Conservation (phyloP, 1,140 invertebrate genomes). For the Trichoplusia ni region DNA sequence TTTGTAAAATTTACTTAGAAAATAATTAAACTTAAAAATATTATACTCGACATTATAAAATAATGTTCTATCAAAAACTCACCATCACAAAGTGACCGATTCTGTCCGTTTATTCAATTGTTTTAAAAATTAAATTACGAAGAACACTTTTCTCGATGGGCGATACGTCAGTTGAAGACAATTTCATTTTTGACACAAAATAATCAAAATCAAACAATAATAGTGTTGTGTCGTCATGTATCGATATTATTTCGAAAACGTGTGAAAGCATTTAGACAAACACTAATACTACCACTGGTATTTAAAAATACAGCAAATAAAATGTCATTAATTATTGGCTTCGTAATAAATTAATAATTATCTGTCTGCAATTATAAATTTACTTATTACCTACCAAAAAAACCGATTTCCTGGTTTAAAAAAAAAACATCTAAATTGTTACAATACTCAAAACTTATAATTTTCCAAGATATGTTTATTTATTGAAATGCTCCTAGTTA, state of each 20-base stretch:
- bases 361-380: too few species aligned
- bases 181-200: background rate
- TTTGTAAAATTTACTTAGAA: slow-evolving; percentile 47
- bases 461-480: too few species aligned
- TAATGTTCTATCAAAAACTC: slow-evolving; percentile 53
- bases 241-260: background rate
- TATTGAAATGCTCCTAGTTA: too few species aligned
- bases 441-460: too few species aligned
- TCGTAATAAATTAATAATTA: too few species aligned
- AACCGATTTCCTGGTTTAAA: too few species aligned
- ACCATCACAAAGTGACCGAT: slow-evolving; percentile 39
- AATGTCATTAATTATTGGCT: too few species aligned
- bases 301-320: too few species aligned
- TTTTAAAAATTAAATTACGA: slow-evolving; percentile 44
- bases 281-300: background rate
- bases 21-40: slow-evolving; percentile 48
- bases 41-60: slow-evolving; percentile 66
- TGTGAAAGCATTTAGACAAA: background rate
- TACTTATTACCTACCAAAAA: too few species aligned
- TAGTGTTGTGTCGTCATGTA: background rate
- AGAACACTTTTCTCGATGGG: background rate
- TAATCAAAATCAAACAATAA: slow-evolving; percentile 9
- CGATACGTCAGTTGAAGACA: slow-evolving; percentile 9
- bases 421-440: too few species aligned
- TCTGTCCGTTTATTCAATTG: slow-evolving; percentile 37